Percentiles rank a stretch among this genome's conserved stretches.
These are phyloP conservation scores for Stenchaetothrips biformis DNA, from an alignment of 2,888 invertebrate genomes.

Conservation along the genomic window DNA sequence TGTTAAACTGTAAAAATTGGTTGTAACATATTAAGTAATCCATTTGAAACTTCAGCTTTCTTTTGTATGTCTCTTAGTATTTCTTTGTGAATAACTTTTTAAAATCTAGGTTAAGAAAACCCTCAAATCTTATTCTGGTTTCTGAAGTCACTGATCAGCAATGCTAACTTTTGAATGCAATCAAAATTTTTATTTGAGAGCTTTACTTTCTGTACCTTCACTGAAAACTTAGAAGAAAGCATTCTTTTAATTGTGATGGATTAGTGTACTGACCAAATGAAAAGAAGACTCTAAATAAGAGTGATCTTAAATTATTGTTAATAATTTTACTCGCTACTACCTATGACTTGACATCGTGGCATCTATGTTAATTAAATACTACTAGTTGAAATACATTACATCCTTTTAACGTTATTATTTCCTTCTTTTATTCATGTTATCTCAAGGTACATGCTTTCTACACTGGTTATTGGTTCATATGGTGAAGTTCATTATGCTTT, in stretches of 20 bases:
- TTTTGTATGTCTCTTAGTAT: constrained; percentile 31
- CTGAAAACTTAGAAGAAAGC: too few relatives aligned
- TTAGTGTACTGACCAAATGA: too few relatives aligned
- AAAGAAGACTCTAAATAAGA: too few relatives aligned
- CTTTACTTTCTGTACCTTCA: too few relatives aligned
- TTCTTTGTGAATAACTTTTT: background rate
- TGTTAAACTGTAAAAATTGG: too few relatives aligned
- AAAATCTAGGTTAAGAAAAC: too few relatives aligned
- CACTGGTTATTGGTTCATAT: background rate
- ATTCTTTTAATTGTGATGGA: too few relatives aligned
- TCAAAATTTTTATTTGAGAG: too few relatives aligned
- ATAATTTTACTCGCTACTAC: background rate
- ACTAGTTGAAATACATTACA: constrained; percentile 8
- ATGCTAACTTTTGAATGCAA: background rate
- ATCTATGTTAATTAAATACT: background rate
- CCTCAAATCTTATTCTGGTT: background rate
- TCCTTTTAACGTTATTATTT: background rate
- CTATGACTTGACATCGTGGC: background rate
- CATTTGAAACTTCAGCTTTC: constrained; percentile 4
- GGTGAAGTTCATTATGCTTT: background rate
- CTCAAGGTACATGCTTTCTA: background rate
- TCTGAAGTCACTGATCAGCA: background rate
- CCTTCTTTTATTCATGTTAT: too few relatives aligned
- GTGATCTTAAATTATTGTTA: too few relatives aligned
- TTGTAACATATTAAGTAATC: too few relatives aligned